A percentile compares a stretch with the other conserved stretches of the same genome.
Conservation (phyloP, 2,888 invertebrate genomes). For the Yponomeuta plumbellus region DNA sequence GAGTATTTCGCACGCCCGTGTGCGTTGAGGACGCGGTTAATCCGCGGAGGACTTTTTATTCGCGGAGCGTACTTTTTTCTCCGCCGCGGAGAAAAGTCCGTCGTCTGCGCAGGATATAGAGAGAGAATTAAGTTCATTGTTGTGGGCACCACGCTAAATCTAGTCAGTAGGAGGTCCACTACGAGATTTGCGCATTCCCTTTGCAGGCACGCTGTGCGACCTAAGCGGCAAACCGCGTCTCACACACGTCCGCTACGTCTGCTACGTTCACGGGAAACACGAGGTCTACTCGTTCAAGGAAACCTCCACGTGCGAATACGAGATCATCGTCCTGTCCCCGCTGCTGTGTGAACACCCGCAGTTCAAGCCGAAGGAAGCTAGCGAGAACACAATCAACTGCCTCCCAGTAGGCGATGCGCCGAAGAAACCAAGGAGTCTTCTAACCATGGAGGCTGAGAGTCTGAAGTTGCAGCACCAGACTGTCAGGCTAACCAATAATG, state of each 20-base stretch:
- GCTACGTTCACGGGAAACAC: conserved; percentile 91
- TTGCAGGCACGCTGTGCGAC: conserved; percentile 87
- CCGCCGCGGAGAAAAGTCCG: no score
- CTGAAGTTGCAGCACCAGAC: conserved; percentile 80
- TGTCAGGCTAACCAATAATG: conserved; percentile 45
- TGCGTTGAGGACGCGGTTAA: no score
- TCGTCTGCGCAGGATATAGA: no score
- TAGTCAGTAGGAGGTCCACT: no score
- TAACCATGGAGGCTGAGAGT: conserved; percentile 84
- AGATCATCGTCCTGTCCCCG: conserved; percentile 91
- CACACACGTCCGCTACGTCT: conserved; percentile 91
- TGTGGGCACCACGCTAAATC: no score
- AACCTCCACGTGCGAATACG: conserved; percentile 95
- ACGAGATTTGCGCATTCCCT: no score
- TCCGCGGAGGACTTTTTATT: no score
- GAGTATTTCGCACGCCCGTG: no score
- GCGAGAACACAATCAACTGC: conserved; percentile 87
- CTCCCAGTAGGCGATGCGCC: conserved; percentile 80
- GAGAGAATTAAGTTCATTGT: no score
- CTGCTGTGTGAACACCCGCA: conserved; percentile 91
- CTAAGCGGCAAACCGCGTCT: conserved; percentile 89
- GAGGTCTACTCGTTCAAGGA: conserved; percentile 96
- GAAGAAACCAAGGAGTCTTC: conserved; percentile 83
- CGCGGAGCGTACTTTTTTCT: no score
- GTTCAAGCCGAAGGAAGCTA: conserved; percentile 87